Evolutionary conservation across 2,113 vertebrate genomes (phyloP).

Genomic region (Sus scrofa): T2T-Sscrofa CM000816.6:103261501-103262000

Average conservation of each 20-base stretch:
- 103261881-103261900: slow-evolving; percentile 15
- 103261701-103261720: slow-evolving; percentile 47
- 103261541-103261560: neutral
- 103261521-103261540: slow-evolving; percentile 10
- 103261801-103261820: neutral
- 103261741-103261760: slow-evolving; percentile 66
- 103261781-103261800: slow-evolving; percentile 57
- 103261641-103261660: slow-evolving; percentile 56
- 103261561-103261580: slow-evolving; percentile 32
- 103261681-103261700: slow-evolving; percentile 12
- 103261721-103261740: slow-evolving; percentile 51
- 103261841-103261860: neutral
- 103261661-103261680: slow-evolving; percentile 60
- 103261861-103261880: slow-evolving; percentile 41
- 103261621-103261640: slow-evolving; percentile 57
- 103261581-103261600: slow-evolving; percentile 68
- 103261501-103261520: neutral
- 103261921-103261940: slow-evolving; percentile 55
- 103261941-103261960: neutral
- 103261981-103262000: neutral
- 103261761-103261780: slow-evolving; percentile 58
- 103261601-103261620: slow-evolving; percentile 18
- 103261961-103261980: neutral
- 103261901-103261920: slow-evolving; percentile 45
- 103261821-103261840: neutral